phyloP scores from a whole-genome alignment of 2,888 invertebrate genomes.

The Chrysina gloriosa region DNA sequence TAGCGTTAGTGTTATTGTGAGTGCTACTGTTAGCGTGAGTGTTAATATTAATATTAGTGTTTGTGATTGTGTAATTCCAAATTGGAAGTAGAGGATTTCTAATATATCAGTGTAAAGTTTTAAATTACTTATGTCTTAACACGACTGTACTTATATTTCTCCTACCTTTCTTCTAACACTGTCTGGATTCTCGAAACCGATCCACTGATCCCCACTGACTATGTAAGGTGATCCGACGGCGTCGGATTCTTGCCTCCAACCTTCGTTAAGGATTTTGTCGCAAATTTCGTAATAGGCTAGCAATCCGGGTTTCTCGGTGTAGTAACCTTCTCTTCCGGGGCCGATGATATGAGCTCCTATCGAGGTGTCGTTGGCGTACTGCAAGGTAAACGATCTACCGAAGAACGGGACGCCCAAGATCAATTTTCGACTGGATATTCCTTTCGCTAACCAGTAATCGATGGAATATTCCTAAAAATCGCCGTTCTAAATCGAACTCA shows the following conservation, averaged over 20 bases:
- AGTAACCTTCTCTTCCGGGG: conserved; percentile 74
- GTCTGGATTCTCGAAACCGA: conserved; percentile 79
- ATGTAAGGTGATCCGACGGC: conserved; percentile 75
- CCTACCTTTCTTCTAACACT: conserved; percentile 75
- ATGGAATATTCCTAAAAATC: conserved; percentile 75
- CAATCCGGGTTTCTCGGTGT: conserved; percentile 76
- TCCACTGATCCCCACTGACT: conserved; percentile 81
- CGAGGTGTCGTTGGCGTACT: conserved; percentile 66
- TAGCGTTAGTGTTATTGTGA: no score
- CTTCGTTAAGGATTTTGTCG: conserved; percentile 60
- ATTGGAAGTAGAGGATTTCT: no score
- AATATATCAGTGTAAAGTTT: no score
- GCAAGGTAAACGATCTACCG: conserved; percentile 77
- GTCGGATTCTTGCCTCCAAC: conserved; percentile 64
- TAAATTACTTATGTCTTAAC: no score
- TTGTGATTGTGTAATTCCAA: no score
- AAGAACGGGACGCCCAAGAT: conserved; percentile 80
- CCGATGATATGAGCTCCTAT: conserved; percentile 72
- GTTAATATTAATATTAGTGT: no score
- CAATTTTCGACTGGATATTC: conserved; percentile 75
- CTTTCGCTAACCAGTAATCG: conserved; percentile 73
- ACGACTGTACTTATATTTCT: not conserved
- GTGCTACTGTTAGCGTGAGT: no score
- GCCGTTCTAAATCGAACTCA: no score
- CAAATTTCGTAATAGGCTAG: conserved; percentile 80